These are phyloP conservation scores for Aurelia coerulea DNA, from an alignment of 30 jellyfish, hydroid and myxozoan species.

Conservation along the genomic window DNA sequence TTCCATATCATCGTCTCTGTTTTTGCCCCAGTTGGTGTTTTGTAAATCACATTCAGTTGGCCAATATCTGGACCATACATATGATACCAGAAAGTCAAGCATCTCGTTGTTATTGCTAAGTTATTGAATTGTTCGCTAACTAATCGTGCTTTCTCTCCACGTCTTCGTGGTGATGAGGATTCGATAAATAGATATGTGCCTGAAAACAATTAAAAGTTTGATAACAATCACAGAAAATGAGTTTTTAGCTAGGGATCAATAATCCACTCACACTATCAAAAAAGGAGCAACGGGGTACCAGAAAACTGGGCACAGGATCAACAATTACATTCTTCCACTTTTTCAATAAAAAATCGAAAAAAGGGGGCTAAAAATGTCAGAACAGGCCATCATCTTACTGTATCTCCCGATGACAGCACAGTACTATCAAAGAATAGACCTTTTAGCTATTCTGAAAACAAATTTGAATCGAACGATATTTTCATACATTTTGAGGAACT, in stretches of 20 bases:
- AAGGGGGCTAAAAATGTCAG: too few relatives aligned
- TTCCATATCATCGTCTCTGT: constrained; percentile 76
- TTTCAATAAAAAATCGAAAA: too few relatives aligned
- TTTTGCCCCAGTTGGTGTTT: constrained; percentile 59
- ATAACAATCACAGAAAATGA: background rate
- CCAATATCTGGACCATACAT: constrained; percentile 96
- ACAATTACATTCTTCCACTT: too few relatives aligned
- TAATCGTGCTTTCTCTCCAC: constrained; percentile 85
- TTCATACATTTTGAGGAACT: too few relatives aligned
- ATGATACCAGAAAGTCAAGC: constrained; percentile 95
- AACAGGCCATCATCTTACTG: too few relatives aligned
- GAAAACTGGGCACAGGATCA: too few relatives aligned
- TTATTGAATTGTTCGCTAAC: constrained; percentile 89
- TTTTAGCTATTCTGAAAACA: too few relatives aligned
- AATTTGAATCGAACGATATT: too few relatives aligned
- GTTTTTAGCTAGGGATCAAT: background rate
- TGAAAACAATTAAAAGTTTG: background rate
- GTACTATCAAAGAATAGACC: too few relatives aligned
- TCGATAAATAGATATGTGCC: constrained; percentile 86
- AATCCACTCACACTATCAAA: too few relatives aligned
- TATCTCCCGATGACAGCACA: too few relatives aligned
- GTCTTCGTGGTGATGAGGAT: constrained; percentile 82
- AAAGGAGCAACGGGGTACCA: too few relatives aligned
- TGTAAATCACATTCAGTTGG: constrained; percentile 66
- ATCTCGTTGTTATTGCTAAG: constrained; percentile 61